Base-by-base conservation (phyloP, 2,888 invertebrate genomes). In the Sinohyriopsis cumingii region DNA sequence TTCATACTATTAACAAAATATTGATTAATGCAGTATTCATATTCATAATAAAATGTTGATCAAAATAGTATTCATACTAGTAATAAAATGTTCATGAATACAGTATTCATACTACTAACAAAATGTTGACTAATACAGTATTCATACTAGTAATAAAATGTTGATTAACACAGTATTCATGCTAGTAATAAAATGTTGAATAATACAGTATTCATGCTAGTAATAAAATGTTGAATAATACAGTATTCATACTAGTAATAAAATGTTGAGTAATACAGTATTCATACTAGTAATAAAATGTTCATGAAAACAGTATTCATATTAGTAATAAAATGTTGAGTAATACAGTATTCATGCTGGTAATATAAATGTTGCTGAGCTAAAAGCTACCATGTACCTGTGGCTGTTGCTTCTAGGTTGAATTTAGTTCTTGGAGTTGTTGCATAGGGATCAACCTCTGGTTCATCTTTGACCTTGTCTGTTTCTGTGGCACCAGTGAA, bases 391-490 rank as follows among this genome's bases (percentile, higher is more conserved):
- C 28, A 20, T 1, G 71, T 72, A 83, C 83, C 83, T 77, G 84
- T 83, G 20, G 84, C 84, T 33, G 84, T 83, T n/a, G 84, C 82
- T 63, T 84, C 83, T 28, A 82, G 72, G 65, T 82, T 80, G 68
- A 82, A 77, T 63, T 73, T 78, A 67, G 82, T 76, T 68, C 78
- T 80, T 54, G 79, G 77, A 24, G 77, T 76, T 1, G 69, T 62
- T 24, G 77, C 76, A 68, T 78, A 73, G 15, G 78, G 80, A 59
- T 80, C 80, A 60, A 72, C 79, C 7, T 74, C 79, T 28, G 69
- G 63, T 56, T 75, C 71, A 55, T 82, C 76, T 22, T 68, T 68
- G 12, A 61, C 55, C 45, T 59, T 15, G 53, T 76, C 73, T 71
- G 75, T 72, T 66, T 75, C 78, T 55, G 71, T 72, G 22, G 61